Evolutionary conservation across 2,888 invertebrate genomes (phyloP).

Genomic region (Parascotia fuliginaria): DNA sequence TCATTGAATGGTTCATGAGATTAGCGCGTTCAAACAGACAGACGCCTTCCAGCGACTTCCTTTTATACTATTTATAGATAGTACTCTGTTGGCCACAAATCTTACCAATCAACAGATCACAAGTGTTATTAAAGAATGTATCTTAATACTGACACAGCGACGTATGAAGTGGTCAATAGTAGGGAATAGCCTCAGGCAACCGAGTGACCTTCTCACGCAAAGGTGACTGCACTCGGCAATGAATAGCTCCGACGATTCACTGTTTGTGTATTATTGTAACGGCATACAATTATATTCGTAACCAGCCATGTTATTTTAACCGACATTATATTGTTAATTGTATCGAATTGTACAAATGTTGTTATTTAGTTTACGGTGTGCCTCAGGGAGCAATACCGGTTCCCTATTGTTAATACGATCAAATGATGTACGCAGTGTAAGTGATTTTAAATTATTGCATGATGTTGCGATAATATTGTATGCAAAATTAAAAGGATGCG

Average conservation of each 20-base stretch:
- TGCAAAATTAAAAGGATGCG: too few relatives aligned
- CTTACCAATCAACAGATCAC: neutral
- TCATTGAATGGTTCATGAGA: too few relatives aligned
- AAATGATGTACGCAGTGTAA: neutral
- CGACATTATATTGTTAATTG: neutral
- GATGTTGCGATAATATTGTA: too few relatives aligned
- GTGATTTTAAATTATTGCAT: neutral
- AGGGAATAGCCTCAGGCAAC: slow-evolving; percentile 4
- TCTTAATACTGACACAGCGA: neutral
- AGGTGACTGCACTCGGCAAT: slow-evolving; percentile 16
- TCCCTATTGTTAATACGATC: neutral
- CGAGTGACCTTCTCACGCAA: slow-evolving; percentile 10
- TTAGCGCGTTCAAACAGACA: too few relatives aligned
- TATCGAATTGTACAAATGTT: neutral
- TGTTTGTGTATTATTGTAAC: slow-evolving; percentile 11
- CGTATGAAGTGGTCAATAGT: neutral
- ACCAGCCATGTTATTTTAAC: slow-evolving; percentile 6
- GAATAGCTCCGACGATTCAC: slow-evolving; percentile 6
- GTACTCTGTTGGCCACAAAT: too few relatives aligned
- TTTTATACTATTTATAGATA: too few relatives aligned
- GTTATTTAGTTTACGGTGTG: neutral
- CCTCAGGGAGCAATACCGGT: neutral
- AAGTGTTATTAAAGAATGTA: neutral
- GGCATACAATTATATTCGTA: slow-evolving; percentile 3
- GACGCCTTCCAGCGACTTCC: too few relatives aligned